These are phyloP conservation scores for Turritopsis dohrnii DNA, from an alignment of 30 jellyfish, hydroid and myxozoan species.

Conservation along the genomic window DNA sequence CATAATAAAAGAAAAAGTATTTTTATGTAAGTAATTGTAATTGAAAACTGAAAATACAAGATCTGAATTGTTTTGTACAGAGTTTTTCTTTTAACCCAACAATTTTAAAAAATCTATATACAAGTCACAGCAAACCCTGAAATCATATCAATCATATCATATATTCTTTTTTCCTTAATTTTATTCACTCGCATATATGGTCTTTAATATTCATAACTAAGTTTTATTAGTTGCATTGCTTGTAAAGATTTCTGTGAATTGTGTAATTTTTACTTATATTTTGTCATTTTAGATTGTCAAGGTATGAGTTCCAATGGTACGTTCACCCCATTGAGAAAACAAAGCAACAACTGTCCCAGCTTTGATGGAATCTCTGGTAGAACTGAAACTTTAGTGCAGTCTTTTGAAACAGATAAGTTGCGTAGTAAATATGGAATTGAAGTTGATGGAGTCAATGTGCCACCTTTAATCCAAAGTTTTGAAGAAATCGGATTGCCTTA, in stretches of 20 bases:
- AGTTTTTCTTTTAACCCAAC: too few species aligned
- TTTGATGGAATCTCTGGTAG: not conserved
- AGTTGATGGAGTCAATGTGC: slow-evolving; percentile 63
- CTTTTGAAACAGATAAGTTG: slow-evolving; percentile 29
- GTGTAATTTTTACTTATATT: not conserved
- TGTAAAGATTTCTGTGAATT: not conserved
- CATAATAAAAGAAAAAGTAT: too few species aligned
- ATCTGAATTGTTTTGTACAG: too few species aligned
- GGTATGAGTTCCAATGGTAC: not conserved
- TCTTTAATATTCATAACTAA: too few species aligned
- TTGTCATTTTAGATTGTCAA: not conserved
- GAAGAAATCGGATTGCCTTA: slow-evolving; percentile 48
- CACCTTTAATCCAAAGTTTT: slow-evolving; percentile 46
- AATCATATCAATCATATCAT: too few species aligned
- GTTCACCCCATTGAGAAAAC: not conserved
- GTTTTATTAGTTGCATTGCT: too few species aligned
- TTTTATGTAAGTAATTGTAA: too few species aligned
- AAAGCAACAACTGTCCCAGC: not conserved
- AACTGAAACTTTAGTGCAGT: not conserved
- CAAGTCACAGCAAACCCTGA: too few species aligned
- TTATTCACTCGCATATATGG: too few species aligned
- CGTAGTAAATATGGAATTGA: slow-evolving; percentile 58
- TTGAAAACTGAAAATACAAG: too few species aligned
- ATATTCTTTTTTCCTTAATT: too few species aligned
- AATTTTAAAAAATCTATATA: too few species aligned